Percentiles rank a stretch among this genome's conserved stretches.
Conservation (phyloP, 1,140 invertebrate species). For the Archivesica marissinica region DNA sequence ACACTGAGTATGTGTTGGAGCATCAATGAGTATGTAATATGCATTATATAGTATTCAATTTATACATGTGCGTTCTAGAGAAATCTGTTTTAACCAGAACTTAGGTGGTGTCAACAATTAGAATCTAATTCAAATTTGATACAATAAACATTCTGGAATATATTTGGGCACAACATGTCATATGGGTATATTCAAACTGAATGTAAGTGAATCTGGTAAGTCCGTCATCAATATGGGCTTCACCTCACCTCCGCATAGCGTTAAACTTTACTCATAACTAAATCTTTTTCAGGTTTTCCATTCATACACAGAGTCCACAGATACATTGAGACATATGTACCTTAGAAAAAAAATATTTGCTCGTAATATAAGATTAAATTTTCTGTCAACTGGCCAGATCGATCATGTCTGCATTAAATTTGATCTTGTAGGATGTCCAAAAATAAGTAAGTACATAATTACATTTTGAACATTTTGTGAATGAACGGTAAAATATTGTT, state of each 20-base stretch:
- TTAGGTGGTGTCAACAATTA: too few species aligned
- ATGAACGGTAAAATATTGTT: too few species aligned
- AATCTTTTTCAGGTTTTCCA: neutral
- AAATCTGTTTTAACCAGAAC: too few species aligned
- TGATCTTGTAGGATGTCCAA: conserved; percentile 22
- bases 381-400: neutral
- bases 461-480: too few species aligned
- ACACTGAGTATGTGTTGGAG: too few species aligned
- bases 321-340: neutral
- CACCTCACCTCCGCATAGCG: neutral
- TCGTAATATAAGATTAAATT: neutral
- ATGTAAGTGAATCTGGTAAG: neutral
- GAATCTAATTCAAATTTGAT: neutral
- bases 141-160: neutral
- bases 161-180: neutral
- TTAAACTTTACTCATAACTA: neutral
- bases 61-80: too few species aligned
- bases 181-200: neutral
- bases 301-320: neutral
- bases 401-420: neutral
- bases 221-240: neutral
- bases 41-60: too few species aligned
- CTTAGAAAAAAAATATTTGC: neutral
- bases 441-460: conserved; percentile 9
- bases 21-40: too few species aligned